A percentile compares a stretch with the other conserved stretches of the same genome.
These are phyloP conservation scores for Leptopilina boulardi DNA, from an alignment of 1,140 invertebrate species.

Conservation along the genomic window DNA sequence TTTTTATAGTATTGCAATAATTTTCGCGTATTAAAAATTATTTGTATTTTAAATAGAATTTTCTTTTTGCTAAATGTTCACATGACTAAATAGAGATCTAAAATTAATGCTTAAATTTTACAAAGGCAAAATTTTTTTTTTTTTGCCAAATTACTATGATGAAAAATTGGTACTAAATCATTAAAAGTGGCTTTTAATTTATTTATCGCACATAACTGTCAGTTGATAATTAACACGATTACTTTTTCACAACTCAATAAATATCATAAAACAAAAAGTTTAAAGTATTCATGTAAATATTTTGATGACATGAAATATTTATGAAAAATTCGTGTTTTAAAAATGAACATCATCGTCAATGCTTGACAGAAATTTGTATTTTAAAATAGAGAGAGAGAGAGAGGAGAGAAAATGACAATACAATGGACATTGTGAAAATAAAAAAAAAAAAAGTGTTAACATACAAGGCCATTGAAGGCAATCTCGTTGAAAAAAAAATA, in stretches of 20 bases:
- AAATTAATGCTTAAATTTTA: too few relatives aligned
- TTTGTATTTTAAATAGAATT: too few relatives aligned
- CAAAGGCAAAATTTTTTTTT: too few relatives aligned
- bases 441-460: not conserved
- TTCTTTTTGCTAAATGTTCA: too few relatives aligned
- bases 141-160: too few relatives aligned
- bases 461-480: conserved; percentile 20
- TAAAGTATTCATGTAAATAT: not conserved
- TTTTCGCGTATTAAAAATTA: too few relatives aligned
- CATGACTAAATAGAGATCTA: too few relatives aligned
- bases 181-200: too few relatives aligned
- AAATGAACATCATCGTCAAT: not conserved
- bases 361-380: not conserved
- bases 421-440: not conserved
- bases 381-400: not conserved
- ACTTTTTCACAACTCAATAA: not conserved
- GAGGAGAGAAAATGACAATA: not conserved
- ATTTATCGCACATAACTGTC: too few relatives aligned
- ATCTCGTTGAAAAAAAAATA: not conserved
- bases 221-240: too few relatives aligned
- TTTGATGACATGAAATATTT: not conserved
- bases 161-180: too few relatives aligned
- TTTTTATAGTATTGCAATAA: too few relatives aligned
- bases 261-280: not conserved
- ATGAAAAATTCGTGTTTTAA: not conserved